Evolutionary conservation across 2,888 invertebrate species (phyloP).

Genomic region (Cordilura impudica): DNA sequence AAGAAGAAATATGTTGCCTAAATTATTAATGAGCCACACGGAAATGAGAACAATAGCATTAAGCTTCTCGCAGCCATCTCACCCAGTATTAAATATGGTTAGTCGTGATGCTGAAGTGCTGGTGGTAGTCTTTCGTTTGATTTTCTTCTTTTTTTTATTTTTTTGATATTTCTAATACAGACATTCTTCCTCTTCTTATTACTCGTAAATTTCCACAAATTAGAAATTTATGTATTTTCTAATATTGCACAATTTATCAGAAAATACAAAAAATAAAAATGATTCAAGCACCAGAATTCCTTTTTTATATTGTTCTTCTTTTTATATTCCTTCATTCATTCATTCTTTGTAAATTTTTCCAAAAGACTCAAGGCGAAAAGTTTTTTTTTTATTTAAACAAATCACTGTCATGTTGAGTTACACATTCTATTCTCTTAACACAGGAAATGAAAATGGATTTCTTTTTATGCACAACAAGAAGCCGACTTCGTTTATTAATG

Average conservation of each 20-base stretch:
- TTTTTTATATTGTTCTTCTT: constrained; percentile 11
- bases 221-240: constrained; percentile 61
- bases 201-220: constrained; percentile 52
- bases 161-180: neutral
- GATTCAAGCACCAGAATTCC: constrained; percentile 25
- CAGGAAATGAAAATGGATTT: constrained; percentile 53
- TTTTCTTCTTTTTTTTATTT: constrained; percentile 4
- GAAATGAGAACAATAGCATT: constrained; percentile 4
- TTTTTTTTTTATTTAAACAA: constrained; percentile 41
- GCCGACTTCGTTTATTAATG: neutral
- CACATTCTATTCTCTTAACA: neutral
- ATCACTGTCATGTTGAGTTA: constrained; percentile 48
- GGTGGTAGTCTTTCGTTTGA: constrained; percentile 15
- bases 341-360: neutral
- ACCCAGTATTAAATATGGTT: neutral
- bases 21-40: constrained; percentile 61
- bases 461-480: neutral
- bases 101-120: neutral
- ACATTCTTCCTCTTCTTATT: neutral
- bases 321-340: neutral
- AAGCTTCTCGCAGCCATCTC: constrained; percentile 13
- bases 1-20: constrained; percentile 60
- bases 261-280: too few relatives aligned
- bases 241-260: constrained; percentile 59
- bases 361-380: neutral